Evolutionary conservation across 2,888 invertebrate genomes (phyloP).

Genomic region (Harmothoe impar): DNA sequence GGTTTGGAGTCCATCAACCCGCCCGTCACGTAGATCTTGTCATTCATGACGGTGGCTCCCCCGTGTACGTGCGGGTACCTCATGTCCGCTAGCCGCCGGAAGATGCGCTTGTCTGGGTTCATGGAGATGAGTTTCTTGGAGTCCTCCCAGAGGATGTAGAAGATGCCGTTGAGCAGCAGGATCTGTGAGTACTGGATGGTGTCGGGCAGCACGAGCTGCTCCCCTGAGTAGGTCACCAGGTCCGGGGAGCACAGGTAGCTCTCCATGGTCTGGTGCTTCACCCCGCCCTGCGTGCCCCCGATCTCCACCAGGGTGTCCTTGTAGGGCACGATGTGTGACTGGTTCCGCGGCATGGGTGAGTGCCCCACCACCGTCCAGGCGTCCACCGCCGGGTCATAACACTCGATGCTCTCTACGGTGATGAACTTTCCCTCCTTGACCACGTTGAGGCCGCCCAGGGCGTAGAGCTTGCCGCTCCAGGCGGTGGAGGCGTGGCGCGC

Average conservation of each 20-base stretch:
- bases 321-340: slow-evolving; percentile 79
- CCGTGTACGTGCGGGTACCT: slow-evolving; percentile 77
- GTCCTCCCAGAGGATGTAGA: slow-evolving; percentile 83
- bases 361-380: slow-evolving; percentile 79
- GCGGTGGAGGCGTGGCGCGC: slow-evolving; percentile 81
- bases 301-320: slow-evolving; percentile 80
- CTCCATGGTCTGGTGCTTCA: slow-evolving; percentile 79
- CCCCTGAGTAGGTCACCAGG: slow-evolving; percentile 77
- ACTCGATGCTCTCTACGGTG: slow-evolving; percentile 80
- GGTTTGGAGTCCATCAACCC: slow-evolving; percentile 78
- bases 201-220: slow-evolving; percentile 81
- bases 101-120: slow-evolving; percentile 80
- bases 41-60: slow-evolving; percentile 78
- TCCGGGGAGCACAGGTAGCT: slow-evolving; percentile 77
- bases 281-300: slow-evolving; percentile 78
- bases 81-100: slow-evolving; percentile 78
- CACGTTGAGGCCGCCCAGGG: slow-evolving; percentile 80
- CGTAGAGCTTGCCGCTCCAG: slow-evolving; percentile 77
- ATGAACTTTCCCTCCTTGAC: slow-evolving; percentile 74
- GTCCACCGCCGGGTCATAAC: slow-evolving; percentile 76
- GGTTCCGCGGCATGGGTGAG: slow-evolving; percentile 80
- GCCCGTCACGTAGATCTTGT: slow-evolving; percentile 80
- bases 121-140: slow-evolving; percentile 80
- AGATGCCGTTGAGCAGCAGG: slow-evolving; percentile 79
- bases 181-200: slow-evolving; percentile 80